These are phyloP conservation scores for Aramus guarauna DNA, from an alignment of 2,113 vertebrate species.

Conservation along the genomic window DNA sequence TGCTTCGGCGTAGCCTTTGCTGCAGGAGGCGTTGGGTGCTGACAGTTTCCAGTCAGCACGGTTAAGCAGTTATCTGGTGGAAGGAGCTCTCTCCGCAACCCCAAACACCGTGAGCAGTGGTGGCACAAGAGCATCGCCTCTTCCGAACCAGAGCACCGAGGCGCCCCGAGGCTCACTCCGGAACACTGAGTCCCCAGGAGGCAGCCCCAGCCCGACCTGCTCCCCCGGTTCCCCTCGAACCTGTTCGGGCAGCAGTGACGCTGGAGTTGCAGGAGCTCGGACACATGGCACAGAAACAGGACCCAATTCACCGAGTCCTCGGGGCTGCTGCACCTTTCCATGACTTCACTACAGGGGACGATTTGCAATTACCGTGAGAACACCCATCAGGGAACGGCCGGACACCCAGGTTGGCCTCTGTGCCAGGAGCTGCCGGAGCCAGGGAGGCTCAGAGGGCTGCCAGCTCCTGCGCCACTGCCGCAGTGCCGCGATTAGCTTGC, in stretches of 20 bases:
- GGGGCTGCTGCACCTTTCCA: fast-evolving
- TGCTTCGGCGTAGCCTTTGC: fast-evolving
- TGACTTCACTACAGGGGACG: fast-evolving
- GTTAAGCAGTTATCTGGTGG: neutral
- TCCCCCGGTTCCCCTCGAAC: neutral
- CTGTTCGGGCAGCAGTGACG: neutral
- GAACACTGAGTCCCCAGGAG: fast-evolving
- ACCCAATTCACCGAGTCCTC: fast-evolving
- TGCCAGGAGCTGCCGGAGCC: neutral
- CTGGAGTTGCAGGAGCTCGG: neutral
- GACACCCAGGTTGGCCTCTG: neutral
- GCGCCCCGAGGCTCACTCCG: fast-evolving
- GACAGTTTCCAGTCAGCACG: neutral
- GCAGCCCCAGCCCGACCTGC: neutral
- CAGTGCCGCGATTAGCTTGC: neutral
- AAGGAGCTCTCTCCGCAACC: neutral
- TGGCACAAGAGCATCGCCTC: neutral
- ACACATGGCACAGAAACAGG: fast-evolving
- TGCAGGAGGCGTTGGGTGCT: neutral
- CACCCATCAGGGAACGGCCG: neutral
- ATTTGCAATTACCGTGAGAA: fast-evolving
- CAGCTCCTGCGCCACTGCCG: neutral
- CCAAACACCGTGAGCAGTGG: fast-evolving
- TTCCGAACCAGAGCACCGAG: neutral
- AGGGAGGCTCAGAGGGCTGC: neutral